These are phyloP conservation scores for Hippasteria phrygiana DNA, from an alignment of 53 echinoderm and acorn worm genomes.

Conservation along the genomic window DNA sequence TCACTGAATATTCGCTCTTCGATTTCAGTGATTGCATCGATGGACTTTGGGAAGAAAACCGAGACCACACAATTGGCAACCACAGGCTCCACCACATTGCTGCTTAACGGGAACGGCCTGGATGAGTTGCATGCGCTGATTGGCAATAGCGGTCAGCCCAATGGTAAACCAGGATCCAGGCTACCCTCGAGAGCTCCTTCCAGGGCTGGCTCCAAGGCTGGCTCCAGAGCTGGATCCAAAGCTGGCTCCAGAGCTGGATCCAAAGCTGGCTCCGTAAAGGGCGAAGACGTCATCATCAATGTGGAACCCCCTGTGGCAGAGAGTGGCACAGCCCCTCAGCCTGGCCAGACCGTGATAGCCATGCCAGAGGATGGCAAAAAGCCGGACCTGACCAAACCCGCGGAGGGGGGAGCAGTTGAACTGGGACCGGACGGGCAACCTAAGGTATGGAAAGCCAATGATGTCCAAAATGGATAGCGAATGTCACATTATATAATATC, in stretches of 20 bases:
- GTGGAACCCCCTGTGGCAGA: conserved; percentile 65
- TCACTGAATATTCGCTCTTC: neutral
- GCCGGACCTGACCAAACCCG: conserved; percentile 57
- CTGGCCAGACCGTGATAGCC: conserved; percentile 77
- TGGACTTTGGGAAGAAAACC: conserved; percentile 36
- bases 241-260: conserved; percentile 72
- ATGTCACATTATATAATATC: too few species aligned
- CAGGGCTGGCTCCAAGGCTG: conserved; percentile 29
- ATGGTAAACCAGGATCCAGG: conserved; percentile 44
- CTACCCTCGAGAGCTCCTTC: conserved; percentile 45
- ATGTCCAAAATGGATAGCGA: neutral
- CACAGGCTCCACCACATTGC: neutral
- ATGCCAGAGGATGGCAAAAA: conserved; percentile 73
- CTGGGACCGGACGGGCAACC: conserved; percentile 57
- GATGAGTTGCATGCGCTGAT: neutral
- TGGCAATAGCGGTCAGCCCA: conserved; percentile 48
- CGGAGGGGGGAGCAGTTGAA: conserved; percentile 40
- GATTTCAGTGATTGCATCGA: conserved; percentile 30
- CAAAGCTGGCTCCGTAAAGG: conserved; percentile 69
- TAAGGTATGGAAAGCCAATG: conserved; percentile 12
- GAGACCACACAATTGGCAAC: neutral
- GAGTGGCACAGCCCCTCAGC: conserved; percentile 57
- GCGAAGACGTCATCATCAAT: conserved; percentile 72
- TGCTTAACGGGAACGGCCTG: conserved; percentile 5
- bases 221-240: conserved; percentile 51